phyloP scores from a whole-genome alignment of 2,797 vertebrate species.

The Sebastes itinus region DNA sequence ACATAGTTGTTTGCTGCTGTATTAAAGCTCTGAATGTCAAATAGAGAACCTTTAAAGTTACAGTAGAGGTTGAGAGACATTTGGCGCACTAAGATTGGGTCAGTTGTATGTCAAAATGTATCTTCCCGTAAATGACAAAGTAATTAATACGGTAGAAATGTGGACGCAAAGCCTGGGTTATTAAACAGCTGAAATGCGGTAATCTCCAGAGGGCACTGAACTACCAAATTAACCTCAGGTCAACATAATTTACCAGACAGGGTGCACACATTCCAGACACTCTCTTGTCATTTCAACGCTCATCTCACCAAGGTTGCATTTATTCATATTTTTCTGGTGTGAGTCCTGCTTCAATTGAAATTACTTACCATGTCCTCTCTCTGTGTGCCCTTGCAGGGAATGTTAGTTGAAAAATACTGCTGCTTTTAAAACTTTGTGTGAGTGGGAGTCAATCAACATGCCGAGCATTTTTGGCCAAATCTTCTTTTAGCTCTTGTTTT shows the following conservation, averaged over 20 bases:
- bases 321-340: constrained; percentile 34
- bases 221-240: constrained; percentile 77
- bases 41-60: background rate
- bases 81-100: background rate
- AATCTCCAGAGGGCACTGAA: constrained; percentile 73
- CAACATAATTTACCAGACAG: constrained; percentile 65
- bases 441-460: constrained; percentile 13
- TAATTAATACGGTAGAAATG: constrained; percentile 63
- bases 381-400: constrained; percentile 47
- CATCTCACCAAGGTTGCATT: constrained; percentile 36
- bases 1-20: background rate
- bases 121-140: constrained; percentile 40
- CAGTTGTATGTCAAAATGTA: constrained; percentile 10
- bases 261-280: constrained; percentile 27
- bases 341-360: constrained; percentile 8
- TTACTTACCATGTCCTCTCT: constrained; percentile 11
- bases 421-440: constrained; percentile 17
- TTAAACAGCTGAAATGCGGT: constrained; percentile 65
- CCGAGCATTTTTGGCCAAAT: background rate
- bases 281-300: constrained; percentile 46
- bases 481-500: constrained; percentile 11
- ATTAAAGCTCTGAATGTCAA: background rate
- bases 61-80: background rate
- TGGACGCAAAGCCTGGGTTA: constrained; percentile 49
- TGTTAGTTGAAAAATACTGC: constrained; percentile 13